Evolutionary conservation across 2,888 invertebrate species (phyloP).

Genomic region (Argyra leucocephala): DNA sequence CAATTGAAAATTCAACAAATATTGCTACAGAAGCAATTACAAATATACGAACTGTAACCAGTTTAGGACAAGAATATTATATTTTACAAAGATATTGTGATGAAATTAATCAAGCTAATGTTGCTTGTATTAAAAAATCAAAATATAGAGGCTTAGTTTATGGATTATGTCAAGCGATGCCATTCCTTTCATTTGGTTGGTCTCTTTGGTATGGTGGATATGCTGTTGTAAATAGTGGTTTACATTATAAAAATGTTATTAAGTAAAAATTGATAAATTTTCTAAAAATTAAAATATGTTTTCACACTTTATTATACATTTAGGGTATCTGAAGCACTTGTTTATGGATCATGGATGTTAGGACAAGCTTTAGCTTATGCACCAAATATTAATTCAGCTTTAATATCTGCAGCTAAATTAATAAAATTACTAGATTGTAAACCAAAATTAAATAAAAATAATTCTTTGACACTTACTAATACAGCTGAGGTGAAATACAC

Average conservation of each 20-base stretch:
- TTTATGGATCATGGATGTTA: slow-evolving; percentile 64
- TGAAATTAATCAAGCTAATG: slow-evolving; percentile 44
- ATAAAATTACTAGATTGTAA: slow-evolving; percentile 50
- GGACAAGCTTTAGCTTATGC: slow-evolving; percentile 62
- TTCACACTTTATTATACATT: slow-evolving; percentile 13
- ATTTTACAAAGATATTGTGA: slow-evolving; percentile 48
- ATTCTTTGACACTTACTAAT: slow-evolving; percentile 25
- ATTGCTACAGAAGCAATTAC: slow-evolving; percentile 60
- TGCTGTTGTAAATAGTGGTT: slow-evolving; percentile 49
- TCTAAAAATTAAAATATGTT: background rate
- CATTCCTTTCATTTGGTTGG: slow-evolving; percentile 56
- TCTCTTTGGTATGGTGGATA: slow-evolving; percentile 58
- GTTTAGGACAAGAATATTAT: slow-evolving; percentile 51
- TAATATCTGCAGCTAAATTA: slow-evolving; percentile 54
- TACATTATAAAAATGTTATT: slow-evolving; percentile 54
- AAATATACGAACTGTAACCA: slow-evolving; percentile 56
- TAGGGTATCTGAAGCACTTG: slow-evolving; percentile 56
- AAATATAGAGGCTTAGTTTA: slow-evolving; percentile 54
- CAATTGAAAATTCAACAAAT: slow-evolving; percentile 52
- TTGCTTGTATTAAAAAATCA: slow-evolving; percentile 44
- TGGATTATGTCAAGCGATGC: slow-evolving; percentile 55
- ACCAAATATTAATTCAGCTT: slow-evolving; percentile 59
- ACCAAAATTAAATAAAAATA: slow-evolving; percentile 44
- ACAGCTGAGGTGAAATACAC: slow-evolving; percentile 8
- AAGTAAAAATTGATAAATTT: slow-evolving; percentile 44